These are phyloP conservation scores for Pteria penguin DNA, from an alignment of 2,888 invertebrate genomes.

Conservation along the genomic window DNA sequence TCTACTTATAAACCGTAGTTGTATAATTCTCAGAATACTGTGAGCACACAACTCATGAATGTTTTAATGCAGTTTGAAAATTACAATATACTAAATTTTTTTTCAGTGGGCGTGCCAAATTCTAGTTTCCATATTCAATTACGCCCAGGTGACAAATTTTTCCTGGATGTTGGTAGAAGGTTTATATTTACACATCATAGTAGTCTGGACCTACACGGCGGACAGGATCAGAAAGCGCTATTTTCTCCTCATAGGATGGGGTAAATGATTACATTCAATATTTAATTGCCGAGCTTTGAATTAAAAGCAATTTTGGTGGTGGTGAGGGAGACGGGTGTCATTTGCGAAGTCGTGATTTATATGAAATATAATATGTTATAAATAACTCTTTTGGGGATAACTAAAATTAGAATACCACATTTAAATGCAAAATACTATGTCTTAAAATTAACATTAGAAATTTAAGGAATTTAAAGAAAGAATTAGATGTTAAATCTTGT, in stretches of 20 bases:
- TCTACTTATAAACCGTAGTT: neutral
- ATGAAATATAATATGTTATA: too few species aligned
- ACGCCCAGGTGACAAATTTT: slow-evolving; percentile 95
- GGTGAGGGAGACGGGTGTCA: too few species aligned
- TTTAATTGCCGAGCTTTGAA: too few species aligned
- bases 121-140: slow-evolving; percentile 87
- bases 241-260: slow-evolving; percentile 80
- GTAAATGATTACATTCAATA: slow-evolving; percentile 73
- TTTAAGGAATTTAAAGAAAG: too few species aligned
- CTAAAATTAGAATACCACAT: too few species aligned
- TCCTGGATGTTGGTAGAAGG: slow-evolving; percentile 97
- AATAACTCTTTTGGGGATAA: too few species aligned
- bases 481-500: too few species aligned
- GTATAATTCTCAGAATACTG: neutral
- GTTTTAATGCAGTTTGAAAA: neutral
- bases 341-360: too few species aligned
- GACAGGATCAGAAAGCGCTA: slow-evolving; percentile 77
- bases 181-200: slow-evolving; percentile 78
- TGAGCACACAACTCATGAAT: neutral
- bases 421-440: too few species aligned
- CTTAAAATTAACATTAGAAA: too few species aligned
- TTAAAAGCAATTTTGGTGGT: too few species aligned
- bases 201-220: slow-evolving; percentile 79
- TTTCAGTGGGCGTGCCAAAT: slow-evolving; percentile 77
- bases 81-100: neutral